Base-by-base conservation (phyloP, 2,888 invertebrate species). In the Nemurella pictetii region DNA sequence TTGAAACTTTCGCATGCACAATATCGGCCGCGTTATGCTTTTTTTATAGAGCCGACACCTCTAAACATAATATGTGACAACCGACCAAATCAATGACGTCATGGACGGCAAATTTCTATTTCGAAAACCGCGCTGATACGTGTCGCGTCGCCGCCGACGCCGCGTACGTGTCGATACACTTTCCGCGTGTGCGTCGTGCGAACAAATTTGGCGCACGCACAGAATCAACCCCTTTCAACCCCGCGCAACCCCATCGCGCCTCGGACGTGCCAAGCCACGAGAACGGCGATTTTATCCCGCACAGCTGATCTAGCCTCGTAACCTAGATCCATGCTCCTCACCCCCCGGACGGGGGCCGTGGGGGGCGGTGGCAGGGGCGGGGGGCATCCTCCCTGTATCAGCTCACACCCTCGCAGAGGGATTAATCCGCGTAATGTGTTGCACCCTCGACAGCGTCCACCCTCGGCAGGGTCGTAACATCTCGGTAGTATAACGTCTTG, bases 361-460 rank as follows among this genome's bases (percentile, higher is more conserved):
- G n/a, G n/a, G n/a, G n/a, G n/a, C n/a, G n/a, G n/a, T n/a, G n/a
- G n/a, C n/a, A n/a, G n/a, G n/a, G n/a, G n/a, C n/a, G n/a, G n/a
- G n/a, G n/a, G n/a, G n/a, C n/a, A n/a, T n/a, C n/a, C n/a, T 5
- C 80, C 83, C 78, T 55, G 0, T 12, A 55, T 20, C n/a, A n/a
- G 55, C 55, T 55, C 55, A 55, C 55, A 55, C 25, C 27, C 27
- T n/a, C 29, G 75, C 30, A 30, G 3, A 27, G 82, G 82, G 82
- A 82, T 82, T 82, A 82, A 82, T 82, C 82, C 72, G 82, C 28
- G 82, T 82, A 82, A 82, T 82, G 55, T 20, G 9, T 20, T 55
- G 12, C 55, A 12, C 82, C 73, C 73, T 28, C 27, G n/a, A 5
- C 75, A n/a, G 15, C 74, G 0, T 5, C 74, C 75, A 25, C 75